Evolutionary conservation across 1,140 invertebrate species (phyloP).

Genomic region (Meloidogyne exigua): DNA sequence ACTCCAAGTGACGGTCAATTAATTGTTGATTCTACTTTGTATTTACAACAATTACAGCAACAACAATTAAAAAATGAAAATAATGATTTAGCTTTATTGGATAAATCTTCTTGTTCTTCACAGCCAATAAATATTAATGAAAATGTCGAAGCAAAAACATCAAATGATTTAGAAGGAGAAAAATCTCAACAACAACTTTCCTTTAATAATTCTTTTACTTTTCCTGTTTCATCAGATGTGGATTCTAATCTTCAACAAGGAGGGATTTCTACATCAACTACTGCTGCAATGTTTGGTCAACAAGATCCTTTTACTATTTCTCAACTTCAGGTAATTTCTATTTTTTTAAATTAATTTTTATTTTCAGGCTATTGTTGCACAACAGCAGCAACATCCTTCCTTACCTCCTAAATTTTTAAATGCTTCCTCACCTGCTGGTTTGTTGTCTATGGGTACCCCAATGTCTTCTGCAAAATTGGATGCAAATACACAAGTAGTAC

Average conservation of each 20-base stretch:
- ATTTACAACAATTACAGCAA: background rate
- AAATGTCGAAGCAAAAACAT: background rate
- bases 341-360: too few relatives aligned
- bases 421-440: background rate
- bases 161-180: background rate
- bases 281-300: background rate
- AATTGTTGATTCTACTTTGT: background rate
- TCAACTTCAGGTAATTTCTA: background rate
- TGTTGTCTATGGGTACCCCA: conserved; percentile 17
- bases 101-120: background rate
- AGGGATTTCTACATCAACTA: background rate
- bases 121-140: too few relatives aligned
- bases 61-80: background rate
- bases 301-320: background rate
- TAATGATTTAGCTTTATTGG: background rate
- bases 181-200: background rate
- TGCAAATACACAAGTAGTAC: background rate
- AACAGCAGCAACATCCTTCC: background rate
- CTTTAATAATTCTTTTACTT: background rate
- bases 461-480: conserved; percentile 16
- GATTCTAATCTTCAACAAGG: background rate
- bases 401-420: background rate
- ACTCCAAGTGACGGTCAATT: background rate
- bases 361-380: background rate
- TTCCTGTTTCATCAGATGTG: background rate